Evolutionary conservation across 2,113 vertebrate genomes (phyloP).

Genomic region (Benitochromis conjunctus): DNA sequence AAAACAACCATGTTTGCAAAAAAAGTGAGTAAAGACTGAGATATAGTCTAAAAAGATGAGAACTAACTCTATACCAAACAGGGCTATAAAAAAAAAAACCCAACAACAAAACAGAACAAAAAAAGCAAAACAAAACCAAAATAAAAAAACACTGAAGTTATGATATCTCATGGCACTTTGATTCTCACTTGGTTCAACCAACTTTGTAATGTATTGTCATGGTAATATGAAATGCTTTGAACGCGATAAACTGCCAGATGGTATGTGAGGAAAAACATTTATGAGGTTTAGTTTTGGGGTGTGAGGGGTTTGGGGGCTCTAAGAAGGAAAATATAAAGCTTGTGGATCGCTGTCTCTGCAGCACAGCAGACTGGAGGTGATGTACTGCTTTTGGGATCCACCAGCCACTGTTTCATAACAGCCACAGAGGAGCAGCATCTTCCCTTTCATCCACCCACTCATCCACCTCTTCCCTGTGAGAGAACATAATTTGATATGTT

Average conservation of each 20-base stretch:
- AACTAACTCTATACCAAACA: background rate
- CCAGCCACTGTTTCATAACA: conserved; percentile 2
- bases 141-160: background rate
- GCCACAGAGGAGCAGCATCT: background rate
- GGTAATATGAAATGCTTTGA: background rate
- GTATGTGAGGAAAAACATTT: background rate
- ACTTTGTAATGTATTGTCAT: background rate
- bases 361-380: background rate
- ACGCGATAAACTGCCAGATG: conserved; percentile 1
- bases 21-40: background rate
- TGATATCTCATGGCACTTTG: background rate
- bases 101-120: background rate
- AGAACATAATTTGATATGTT: conserved; percentile 16
- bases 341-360: background rate
- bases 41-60: background rate
- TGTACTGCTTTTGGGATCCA: conserved; percentile 37
- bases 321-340: background rate
- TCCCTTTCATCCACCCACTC: conserved; percentile 22
- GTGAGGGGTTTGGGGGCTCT: background rate
- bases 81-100: background rate
- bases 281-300: background rate
- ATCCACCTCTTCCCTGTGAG: background rate
- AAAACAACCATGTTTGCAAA: background rate
- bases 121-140: background rate
- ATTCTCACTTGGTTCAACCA: background rate